Evolutionary conservation across 2,888 invertebrate genomes (phyloP).

Genomic region (Sepiola atlantica): DNA sequence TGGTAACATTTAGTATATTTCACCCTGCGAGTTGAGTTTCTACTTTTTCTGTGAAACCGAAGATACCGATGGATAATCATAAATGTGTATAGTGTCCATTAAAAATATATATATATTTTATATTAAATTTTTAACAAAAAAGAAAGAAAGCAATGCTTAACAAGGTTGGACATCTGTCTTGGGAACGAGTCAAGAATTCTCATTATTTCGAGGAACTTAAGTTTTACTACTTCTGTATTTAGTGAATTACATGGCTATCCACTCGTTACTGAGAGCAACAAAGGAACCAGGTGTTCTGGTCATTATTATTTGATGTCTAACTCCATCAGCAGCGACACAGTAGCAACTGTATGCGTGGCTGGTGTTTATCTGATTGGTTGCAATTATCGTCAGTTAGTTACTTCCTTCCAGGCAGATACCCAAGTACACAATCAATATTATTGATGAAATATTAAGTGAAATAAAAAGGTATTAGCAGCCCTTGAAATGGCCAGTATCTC

Average conservation of each 20-base stretch:
- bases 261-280: neutral
- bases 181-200: neutral
- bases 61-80: too few relatives aligned
- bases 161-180: neutral
- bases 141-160: neutral
- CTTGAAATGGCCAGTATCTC: neutral
- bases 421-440: conserved; percentile 19
- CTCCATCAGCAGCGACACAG: neutral
- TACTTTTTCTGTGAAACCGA: too few relatives aligned
- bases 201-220: conserved; percentile 18
- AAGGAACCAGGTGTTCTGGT: conserved; percentile 21
- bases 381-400: neutral
- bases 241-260: conserved; percentile 3
- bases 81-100: too few relatives aligned
- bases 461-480: conserved; percentile 3
- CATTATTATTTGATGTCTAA: conserved; percentile 20
- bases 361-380: conserved; percentile 32
- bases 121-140: too few relatives aligned
- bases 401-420: neutral
- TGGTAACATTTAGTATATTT: too few relatives aligned
- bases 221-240: neutral
- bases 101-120: too few relatives aligned
- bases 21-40: too few relatives aligned
- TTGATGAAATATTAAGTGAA: conserved; percentile 14
- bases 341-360: neutral